Conservation (phyloP, 1,140 invertebrate species). For the Colletes gigas region DNA sequence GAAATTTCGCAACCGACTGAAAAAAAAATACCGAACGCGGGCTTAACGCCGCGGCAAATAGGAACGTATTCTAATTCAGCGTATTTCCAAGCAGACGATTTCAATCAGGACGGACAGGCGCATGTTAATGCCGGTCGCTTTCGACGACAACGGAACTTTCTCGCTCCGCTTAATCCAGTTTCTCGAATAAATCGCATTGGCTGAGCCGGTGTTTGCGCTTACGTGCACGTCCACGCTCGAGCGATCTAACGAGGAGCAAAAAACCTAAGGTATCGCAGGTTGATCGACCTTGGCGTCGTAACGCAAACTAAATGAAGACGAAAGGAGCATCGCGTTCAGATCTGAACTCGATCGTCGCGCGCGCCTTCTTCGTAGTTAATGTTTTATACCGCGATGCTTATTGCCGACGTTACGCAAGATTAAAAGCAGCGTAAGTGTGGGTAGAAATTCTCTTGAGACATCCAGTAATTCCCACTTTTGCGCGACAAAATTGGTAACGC, state of each 20-base stretch:
- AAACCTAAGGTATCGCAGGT: constrained; percentile 4
- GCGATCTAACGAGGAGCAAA: not conserved
- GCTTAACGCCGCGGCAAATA: not conserved
- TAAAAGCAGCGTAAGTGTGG: not conserved
- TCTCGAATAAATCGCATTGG: constrained; percentile 75
- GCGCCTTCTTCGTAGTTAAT: not conserved
- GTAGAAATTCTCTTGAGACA: not conserved
- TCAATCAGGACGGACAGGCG: constrained; percentile 48
- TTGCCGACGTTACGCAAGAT: not conserved
- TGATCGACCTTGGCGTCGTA: constrained; percentile 32
- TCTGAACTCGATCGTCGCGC: not conserved
- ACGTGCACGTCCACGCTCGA: constrained; percentile 22
- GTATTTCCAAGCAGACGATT: constrained; percentile 41
- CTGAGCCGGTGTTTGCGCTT: constrained; percentile 15
- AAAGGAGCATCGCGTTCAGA: not conserved
- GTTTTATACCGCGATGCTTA: not conserved
- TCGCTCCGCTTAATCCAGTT: constrained; percentile 78
- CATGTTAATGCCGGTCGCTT: constrained; percentile 66
- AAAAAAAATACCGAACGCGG: not conserved
- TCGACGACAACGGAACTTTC: constrained; percentile 78
- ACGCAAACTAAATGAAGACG: not conserved
- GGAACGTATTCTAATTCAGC: constrained; percentile 30
- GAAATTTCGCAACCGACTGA: not conserved
- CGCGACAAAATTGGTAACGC: no score
- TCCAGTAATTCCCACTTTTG: not conserved